A percentile compares a stretch with the other conserved stretches of the same genome.
phyloP scores from a whole-genome alignment of 1,140 invertebrate genomes.

The Ostrea denselamellosa region DNA sequence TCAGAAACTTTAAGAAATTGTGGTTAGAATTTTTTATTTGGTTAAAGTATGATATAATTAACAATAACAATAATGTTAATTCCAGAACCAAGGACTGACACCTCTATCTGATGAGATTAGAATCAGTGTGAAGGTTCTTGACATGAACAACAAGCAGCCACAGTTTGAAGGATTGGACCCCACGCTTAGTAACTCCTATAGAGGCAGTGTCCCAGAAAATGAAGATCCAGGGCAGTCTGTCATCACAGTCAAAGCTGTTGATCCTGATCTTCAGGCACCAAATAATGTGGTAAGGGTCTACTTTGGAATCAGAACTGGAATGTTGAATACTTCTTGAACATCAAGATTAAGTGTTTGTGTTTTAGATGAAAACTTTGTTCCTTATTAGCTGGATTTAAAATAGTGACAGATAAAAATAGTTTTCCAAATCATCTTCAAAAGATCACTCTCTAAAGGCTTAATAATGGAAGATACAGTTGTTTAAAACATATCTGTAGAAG shows the following conservation, averaged over 20 bases:
- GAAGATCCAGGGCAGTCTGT: constrained; percentile 61
- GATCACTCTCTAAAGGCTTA: too few relatives aligned
- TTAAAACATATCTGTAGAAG: too few relatives aligned
- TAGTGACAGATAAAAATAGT: too few relatives aligned
- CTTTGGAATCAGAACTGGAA: background rate
- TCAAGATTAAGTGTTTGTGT: background rate
- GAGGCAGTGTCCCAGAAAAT: constrained; percentile 70
- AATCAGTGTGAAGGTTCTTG: constrained; percentile 65
- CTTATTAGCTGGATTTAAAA: too few relatives aligned
- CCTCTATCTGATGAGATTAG: constrained; percentile 66
- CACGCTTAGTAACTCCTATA: constrained; percentile 62
- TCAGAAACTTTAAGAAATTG: too few relatives aligned
- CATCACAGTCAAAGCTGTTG: constrained; percentile 70
- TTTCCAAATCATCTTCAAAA: too few relatives aligned
- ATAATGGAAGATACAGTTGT: too few relatives aligned
- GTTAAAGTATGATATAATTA: too few relatives aligned
- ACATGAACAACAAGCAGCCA: constrained; percentile 70
- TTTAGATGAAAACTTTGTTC: background rate
- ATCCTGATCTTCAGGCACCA: constrained; percentile 64
- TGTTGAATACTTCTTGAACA: background rate
- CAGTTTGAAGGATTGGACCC: constrained; percentile 67
- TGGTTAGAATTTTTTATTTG: too few relatives aligned
- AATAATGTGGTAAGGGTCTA: constrained; percentile 62
- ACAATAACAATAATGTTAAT: background rate
- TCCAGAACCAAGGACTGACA: constrained; percentile 67